phyloP scores from a whole-genome alignment of 2,888 invertebrate genomes.

The Creontiades dilutus region DNA sequence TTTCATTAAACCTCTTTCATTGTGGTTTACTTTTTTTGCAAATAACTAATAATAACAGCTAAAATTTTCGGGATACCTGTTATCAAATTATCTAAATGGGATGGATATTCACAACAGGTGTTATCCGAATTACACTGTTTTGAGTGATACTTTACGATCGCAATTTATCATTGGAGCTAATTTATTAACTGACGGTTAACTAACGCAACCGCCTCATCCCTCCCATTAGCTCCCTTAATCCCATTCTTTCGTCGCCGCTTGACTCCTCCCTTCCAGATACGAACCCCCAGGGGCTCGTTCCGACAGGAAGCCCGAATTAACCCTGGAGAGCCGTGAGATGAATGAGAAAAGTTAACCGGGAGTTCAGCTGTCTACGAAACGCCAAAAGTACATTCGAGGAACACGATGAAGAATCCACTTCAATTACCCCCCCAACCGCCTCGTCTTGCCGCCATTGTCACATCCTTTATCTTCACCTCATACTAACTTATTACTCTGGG shows the following conservation, averaged over 20 bases:
- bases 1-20: too few relatives aligned
- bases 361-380: background rate
- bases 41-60: too few relatives aligned
- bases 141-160: background rate
- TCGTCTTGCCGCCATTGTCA: too few relatives aligned
- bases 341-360: conserved; percentile 17
- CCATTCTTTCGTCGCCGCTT: background rate
- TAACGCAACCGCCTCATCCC: background rate
- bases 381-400: background rate
- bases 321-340: background rate
- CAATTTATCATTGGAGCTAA: background rate
- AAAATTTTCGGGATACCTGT: too few relatives aligned
- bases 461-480: too few relatives aligned
- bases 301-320: background rate
- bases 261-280: background rate
- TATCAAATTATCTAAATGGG: too few relatives aligned
- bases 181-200: background rate
- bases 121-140: too few relatives aligned
- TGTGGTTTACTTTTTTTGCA: too few relatives aligned
- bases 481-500: too few relatives aligned
- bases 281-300: too few relatives aligned
- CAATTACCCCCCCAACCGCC: background rate
- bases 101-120: too few relatives aligned
- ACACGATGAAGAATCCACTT: conserved; percentile 28
- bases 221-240: background rate